phyloP scores from a whole-genome alignment of 2,113 vertebrate genomes.

The Sceloporus undulatus region DNA sequence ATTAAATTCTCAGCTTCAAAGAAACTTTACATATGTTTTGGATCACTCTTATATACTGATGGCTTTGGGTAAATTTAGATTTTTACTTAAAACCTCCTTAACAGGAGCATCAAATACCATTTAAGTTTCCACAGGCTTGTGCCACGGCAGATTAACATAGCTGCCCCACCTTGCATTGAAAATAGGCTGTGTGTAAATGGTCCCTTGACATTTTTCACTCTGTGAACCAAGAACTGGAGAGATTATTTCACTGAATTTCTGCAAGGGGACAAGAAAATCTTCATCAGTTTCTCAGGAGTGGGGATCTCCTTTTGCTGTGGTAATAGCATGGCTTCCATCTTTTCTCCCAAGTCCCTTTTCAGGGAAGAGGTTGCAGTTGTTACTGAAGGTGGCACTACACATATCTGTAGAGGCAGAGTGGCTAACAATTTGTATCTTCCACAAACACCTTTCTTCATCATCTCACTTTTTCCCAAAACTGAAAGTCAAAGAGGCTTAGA shows the following conservation, averaged over 20 bases:
- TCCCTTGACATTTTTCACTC: not conserved
- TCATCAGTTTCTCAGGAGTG: not conserved
- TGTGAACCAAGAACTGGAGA: not conserved
- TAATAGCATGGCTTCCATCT: not conserved
- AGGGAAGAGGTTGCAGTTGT: too few relatives aligned
- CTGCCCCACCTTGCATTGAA: not conserved
- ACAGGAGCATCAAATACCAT: not conserved
- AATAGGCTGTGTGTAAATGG: not conserved
- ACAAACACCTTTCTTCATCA: not conserved
- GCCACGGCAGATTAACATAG: not conserved
- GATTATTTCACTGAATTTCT: not conserved
- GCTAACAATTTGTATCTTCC: not conserved
- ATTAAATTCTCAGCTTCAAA: not conserved
- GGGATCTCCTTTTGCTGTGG: not conserved
- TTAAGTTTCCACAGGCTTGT: not conserved
- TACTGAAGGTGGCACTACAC: too few relatives aligned
- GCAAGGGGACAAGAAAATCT: not conserved
- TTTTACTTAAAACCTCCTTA: not conserved
- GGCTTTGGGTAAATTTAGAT: not conserved
- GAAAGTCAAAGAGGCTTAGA: too few relatives aligned
- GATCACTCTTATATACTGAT: not conserved
- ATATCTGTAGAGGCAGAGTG: not conserved
- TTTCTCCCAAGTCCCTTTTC: not conserved
- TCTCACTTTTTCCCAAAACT: too few relatives aligned
- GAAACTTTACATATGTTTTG: not conserved